phyloP scores from a whole-genome alignment of 92 coral and sea anemone genomes.

The Blastomussa wellsi region DNA sequence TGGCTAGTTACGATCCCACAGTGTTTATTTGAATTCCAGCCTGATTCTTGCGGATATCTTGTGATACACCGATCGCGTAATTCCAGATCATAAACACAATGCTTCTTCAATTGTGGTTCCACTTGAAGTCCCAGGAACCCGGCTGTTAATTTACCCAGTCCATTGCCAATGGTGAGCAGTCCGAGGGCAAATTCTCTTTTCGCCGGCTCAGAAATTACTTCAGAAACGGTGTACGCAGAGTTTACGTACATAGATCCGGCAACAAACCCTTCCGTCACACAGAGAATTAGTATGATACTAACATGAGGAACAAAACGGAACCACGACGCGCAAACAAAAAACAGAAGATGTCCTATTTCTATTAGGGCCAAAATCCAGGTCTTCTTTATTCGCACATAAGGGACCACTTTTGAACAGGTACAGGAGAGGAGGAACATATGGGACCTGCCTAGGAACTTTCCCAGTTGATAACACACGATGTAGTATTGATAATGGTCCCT shows the following conservation, averaged over 20 bases:
- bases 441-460: slow-evolving; percentile 84
- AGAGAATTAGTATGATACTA: slow-evolving; percentile 57
- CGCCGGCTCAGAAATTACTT: slow-evolving; percentile 44
- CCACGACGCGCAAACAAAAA: slow-evolving; percentile 71
- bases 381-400: slow-evolving; percentile 62
- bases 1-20: background rate
- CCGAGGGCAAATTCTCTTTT: slow-evolving; percentile 76
- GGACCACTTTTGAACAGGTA: slow-evolving; percentile 60
- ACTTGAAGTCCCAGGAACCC: slow-evolving; percentile 68
- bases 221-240: slow-evolving; percentile 77
- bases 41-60: slow-evolving; percentile 46
- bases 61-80: slow-evolving; percentile 69
- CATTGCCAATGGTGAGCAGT: slow-evolving; percentile 75
- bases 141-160: slow-evolving; percentile 73
- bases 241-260: slow-evolving; percentile 85
- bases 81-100: slow-evolving; percentile 65
- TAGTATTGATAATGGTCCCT: slow-evolving; percentile 87
- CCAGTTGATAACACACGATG: slow-evolving; percentile 73
- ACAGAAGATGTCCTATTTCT: slow-evolving; percentile 50
- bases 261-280: slow-evolving; percentile 75
- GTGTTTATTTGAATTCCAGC: slow-evolving; percentile 55
- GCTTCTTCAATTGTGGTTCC: slow-evolving; percentile 66
- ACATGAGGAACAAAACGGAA: slow-evolving; percentile 73
- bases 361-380: slow-evolving; percentile 79
- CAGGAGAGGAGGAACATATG: slow-evolving; percentile 68